These are phyloP conservation scores for Enteromius treurensis DNA, from an alignment of 2,797 vertebrate species.

Conservation along the genomic window DNA sequence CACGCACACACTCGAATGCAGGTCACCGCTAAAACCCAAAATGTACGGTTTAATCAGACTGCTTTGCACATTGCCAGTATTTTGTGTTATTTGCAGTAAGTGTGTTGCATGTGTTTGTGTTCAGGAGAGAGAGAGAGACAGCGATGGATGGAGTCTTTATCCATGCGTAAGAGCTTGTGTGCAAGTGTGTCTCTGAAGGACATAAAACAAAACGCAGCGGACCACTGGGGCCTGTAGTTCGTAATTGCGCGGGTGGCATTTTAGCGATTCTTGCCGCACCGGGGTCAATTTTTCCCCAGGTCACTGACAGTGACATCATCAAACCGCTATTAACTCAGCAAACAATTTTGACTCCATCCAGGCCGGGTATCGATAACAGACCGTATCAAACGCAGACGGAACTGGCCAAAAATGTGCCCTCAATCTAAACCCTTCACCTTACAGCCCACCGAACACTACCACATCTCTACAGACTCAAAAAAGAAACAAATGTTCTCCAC, in stretches of 20 bases:
- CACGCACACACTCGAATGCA: constrained; percentile 48
- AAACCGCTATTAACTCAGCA: constrained; percentile 81
- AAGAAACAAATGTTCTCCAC: constrained; percentile 27
- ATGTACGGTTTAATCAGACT: constrained; percentile 12
- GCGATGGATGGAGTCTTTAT: constrained; percentile 14
- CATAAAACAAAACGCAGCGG: constrained; percentile 66
- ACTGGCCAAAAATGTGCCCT: constrained; percentile 72
- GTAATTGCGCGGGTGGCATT: constrained; percentile 82
- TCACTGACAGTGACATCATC: constrained; percentile 86
- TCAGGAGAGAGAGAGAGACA: not conserved
- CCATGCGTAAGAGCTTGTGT: constrained; percentile 38
- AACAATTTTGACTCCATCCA: constrained; percentile 71
- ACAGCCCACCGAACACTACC: constrained; percentile 36
- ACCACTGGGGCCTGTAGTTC: constrained; percentile 67
- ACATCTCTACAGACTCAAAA: constrained; percentile 16
- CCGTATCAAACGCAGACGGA: constrained; percentile 34
- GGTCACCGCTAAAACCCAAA: constrained; percentile 71
- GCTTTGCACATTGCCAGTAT: constrained; percentile 5
- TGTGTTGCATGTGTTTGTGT: constrained; percentile 14
- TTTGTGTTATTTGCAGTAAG: constrained; percentile 21
- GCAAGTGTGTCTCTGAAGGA: constrained; percentile 60
- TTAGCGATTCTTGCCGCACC: constrained; percentile 74
- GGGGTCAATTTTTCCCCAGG: constrained; percentile 81
- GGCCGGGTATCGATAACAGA: constrained; percentile 68
- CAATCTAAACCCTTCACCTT: constrained; percentile 83